Conservation (phyloP, 2,888 invertebrate genomes). For the Sphinx pinastri region DNA sequence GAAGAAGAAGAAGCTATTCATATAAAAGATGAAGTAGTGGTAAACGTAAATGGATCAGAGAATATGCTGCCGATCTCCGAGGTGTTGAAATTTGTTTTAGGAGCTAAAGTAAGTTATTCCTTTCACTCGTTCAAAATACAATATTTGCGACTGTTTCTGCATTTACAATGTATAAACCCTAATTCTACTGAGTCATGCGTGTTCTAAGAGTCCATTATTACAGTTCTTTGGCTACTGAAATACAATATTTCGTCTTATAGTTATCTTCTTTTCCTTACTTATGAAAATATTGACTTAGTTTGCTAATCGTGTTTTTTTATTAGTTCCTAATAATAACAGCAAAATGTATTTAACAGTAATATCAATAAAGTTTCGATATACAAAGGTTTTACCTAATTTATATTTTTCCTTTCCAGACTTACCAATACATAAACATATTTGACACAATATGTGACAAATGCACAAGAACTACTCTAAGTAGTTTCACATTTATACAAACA, state of each 20-base stretch:
- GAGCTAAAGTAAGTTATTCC: constrained; percentile 53
- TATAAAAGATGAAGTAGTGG: constrained; percentile 54
- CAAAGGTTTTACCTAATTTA: too few species aligned
- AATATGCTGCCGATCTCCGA: constrained; percentile 49
- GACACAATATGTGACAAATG: constrained; percentile 59
- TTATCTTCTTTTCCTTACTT: too few species aligned
- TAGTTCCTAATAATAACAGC: too few species aligned
- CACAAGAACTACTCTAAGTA: constrained; percentile 48
- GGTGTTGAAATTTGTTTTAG: constrained; percentile 54
- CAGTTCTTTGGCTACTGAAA: too few species aligned
- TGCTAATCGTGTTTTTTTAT: too few species aligned
- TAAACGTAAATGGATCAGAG: constrained; percentile 45
- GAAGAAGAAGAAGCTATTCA: constrained; percentile 43
- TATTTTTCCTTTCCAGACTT: constrained; percentile 53
- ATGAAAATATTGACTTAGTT: too few species aligned
- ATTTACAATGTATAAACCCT: too few species aligned
- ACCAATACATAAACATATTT: constrained; percentile 48
- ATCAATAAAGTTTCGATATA: too few species aligned
- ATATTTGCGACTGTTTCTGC: not conserved
- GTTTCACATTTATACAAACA: constrained; percentile 57
- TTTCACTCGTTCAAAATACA: not conserved
- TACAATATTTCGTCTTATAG: too few species aligned
- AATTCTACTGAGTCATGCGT: too few species aligned
- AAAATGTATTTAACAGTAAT: too few species aligned
- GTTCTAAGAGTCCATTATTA: not conserved